Conservation (phyloP, 2,113 vertebrate genomes). For the pig (Sus scrofa) region DNA sequence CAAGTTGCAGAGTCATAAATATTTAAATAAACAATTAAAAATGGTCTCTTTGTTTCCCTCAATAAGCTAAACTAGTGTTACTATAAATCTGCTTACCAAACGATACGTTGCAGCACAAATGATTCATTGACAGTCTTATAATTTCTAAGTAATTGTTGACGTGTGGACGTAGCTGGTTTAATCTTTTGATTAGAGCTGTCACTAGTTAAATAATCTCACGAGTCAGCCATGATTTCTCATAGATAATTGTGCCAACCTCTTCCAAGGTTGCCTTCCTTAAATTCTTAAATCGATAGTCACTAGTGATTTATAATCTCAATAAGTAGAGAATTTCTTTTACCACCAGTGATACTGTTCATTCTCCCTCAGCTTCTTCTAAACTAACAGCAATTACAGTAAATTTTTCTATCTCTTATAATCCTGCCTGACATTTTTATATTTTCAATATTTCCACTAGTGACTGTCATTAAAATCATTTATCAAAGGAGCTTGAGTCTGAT, state of each 20-base stretch:
- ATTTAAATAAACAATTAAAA: conserved; percentile 8
- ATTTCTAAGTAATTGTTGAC: conserved; percentile 55
- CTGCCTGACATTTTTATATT: conserved; percentile 6
- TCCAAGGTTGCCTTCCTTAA: conserved; percentile 1
- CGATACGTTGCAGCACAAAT: background rate
- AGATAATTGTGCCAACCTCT: conserved; percentile 48
- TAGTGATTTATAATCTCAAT: conserved; percentile 37
- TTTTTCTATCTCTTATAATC: background rate
- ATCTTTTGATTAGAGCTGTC: conserved; percentile 51
- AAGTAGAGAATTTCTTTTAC: conserved; percentile 41
- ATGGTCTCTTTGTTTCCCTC: background rate
- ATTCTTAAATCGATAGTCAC: conserved; percentile 41
- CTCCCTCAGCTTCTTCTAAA: conserved; percentile 21
- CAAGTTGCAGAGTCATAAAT: background rate
- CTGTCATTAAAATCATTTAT: background rate
- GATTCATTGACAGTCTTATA: background rate
- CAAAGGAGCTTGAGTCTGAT: background rate
- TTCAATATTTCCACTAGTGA: background rate
- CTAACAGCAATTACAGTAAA: conserved; percentile 23
- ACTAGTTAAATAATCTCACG: conserved; percentile 27
- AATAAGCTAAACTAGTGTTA: background rate
- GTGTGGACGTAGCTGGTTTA: conserved; percentile 39
- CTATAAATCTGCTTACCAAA: background rate
- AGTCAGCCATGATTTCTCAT: conserved; percentile 61
- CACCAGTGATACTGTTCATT: conserved; percentile 43